Percentiles rank a stretch among this genome's conserved stretches.
Conservation (phyloP, 2,797 vertebrate genomes). For the Podarcis siculus region DNA sequence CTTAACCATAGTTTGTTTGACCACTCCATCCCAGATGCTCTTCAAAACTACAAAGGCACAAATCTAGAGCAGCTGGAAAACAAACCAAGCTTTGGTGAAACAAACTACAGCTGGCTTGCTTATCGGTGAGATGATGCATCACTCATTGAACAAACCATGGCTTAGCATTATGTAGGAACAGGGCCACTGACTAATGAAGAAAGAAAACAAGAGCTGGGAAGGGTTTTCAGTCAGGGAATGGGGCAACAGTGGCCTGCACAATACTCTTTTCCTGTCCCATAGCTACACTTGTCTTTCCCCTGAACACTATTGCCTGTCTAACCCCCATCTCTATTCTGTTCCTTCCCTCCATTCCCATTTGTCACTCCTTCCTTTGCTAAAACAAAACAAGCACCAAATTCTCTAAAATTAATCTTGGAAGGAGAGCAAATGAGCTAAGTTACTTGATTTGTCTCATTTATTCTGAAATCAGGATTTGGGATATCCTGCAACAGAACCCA, state of each 20-base stretch:
- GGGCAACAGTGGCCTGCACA: neutral
- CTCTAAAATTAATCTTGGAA: neutral
- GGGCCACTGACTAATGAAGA: no score
- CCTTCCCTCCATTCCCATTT: neutral
- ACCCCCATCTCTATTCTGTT: neutral
- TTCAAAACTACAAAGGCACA: no score
- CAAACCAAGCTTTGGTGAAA: no score
- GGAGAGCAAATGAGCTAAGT: neutral
- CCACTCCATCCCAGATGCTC: no score
- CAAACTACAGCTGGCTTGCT: no score
- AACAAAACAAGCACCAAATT: neutral
- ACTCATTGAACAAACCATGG: no score
- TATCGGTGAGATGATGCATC: no score
- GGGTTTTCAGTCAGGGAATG: neutral
- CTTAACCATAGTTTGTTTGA: no score
- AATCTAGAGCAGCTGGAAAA: no score
- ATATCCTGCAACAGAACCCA: neutral
- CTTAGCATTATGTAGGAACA: no score
- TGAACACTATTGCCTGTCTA: neutral
- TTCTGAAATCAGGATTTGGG: neutral
- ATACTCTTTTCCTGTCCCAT: neutral
- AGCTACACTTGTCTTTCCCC: neutral
- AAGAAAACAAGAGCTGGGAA: neutral
- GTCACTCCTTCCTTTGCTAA: neutral
- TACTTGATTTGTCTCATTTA: neutral